Evolutionary conservation across 92 coral and sea anemone species (phyloP), one percentile per base, ranked within the genome.

Genomic region (Porites evermanni): DNA sequence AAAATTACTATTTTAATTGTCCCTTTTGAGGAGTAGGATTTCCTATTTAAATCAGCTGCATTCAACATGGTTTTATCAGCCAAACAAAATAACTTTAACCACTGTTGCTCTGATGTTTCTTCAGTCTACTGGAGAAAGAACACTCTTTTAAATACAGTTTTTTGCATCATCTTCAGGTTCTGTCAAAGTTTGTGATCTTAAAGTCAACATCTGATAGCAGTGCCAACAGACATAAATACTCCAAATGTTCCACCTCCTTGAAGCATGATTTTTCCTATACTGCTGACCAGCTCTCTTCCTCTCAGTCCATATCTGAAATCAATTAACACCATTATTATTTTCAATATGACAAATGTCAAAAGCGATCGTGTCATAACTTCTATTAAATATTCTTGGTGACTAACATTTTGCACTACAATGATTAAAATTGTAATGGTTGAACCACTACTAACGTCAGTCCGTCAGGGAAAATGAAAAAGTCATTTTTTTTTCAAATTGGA

Each of bases 231-330:
- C 99, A 97, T 97, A 77, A 97, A 97, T 51, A 92, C 96, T 56
- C 99, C 99, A 90, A 97, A 97, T 47, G 99, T 97, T 53, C 99
- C 99, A 21, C 99, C 99, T 67, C 99, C 99, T 84, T 97, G 99
- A 24, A 97, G 79, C 99, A 97, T 97, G 77, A 94, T 93, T 84
- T 97, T 97, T 64, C 99, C 99, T 58, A 97, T 93, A 88, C 98
- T 89, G 8, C 93, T 91, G 16, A 93, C 81, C 6, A 97, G 91
- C 79, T 97, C 99, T 90, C 99, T 89, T 32, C 99, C 99, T 69
- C 99, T 77, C 13, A 97, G 83, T 32, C 99, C 99, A 84, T 89
- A 91, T 79, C 99, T 97, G 88, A 29, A 50, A 75, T 17, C 59
- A 38, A 38, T 38, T 38, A 38, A 38, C 47, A 38, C 6, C 6